Evolutionary conservation across 2,888 invertebrate species (phyloP), one percentile per base, ranked within the genome.

Genomic region (Xestia rhomboidea): DNA sequence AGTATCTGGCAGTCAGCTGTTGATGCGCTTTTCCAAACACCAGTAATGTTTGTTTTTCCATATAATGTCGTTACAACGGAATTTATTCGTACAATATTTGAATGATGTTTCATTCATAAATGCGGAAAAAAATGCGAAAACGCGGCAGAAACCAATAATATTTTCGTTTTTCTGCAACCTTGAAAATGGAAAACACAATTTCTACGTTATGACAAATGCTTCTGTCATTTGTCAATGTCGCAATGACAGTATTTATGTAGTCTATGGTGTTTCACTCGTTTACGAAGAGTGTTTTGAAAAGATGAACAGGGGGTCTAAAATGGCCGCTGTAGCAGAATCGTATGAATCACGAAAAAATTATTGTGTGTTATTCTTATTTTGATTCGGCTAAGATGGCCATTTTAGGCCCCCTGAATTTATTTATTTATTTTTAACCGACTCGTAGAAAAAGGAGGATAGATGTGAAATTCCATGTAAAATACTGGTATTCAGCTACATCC

Each of bases 1-100:
- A 54, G 27, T 54, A 75, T 72, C 64, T 74, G 38, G 46, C 64
- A 66, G 60, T 83, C 86, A 86, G 86, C 83, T 86, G 85, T 82
- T 84, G 73, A 51, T 71, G 30, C 21, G n/a, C 67, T 73, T 44
- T 68, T 57, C 15, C 10, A 68, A 44, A 68, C 54, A 70, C 2
- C 30, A 74, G 13, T 21, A 44, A 73, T n/a, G 15, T 74, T 74
- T 73, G 51, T 51, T 46, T 67, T 63, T 13, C 18, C n/a, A 11
- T 30, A 5, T 0, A 57, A 15, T n/a, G 38, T 10, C 38, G 57
- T n/a, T 34, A 38, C 8, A 18, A 67, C 15, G 5, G 13, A n/a
- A 51, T 66, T 27, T 27, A 49, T 24, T 63, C n/a, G 5, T 34
- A 38, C 30, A 21, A 46, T 49, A 49, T 38, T 63, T 41, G 3